Conservation (phyloP, 2,797 vertebrate species). For the Neosalanx taihuensis region DNA sequence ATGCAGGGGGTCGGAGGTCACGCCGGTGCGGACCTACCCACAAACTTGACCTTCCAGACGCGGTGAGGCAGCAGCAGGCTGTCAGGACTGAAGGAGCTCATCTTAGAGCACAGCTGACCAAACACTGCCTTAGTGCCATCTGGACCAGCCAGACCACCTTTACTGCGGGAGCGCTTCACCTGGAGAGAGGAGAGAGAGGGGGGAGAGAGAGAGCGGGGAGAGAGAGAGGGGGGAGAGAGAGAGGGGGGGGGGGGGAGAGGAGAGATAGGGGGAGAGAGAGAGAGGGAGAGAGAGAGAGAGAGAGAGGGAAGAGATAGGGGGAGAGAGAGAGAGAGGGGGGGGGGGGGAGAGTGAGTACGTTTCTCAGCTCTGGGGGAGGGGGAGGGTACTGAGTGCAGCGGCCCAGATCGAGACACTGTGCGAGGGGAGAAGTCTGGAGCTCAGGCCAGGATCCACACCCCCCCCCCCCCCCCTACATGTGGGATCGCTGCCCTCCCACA, state of each 20-base stretch:
- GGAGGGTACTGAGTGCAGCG: slow-evolving; percentile 10
- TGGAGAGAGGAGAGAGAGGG: slow-evolving; percentile 46
- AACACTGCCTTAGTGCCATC: slow-evolving; percentile 99
- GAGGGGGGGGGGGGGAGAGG: not conserved
- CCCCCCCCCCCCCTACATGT: not conserved
- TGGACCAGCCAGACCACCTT: slow-evolving; percentile 96
- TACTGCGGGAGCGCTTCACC: slow-evolving; percentile 99
- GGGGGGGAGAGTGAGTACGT: not conserved
- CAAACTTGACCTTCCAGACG: slow-evolving; percentile 99
- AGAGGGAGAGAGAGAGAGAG: not conserved
- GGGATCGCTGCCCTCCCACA: slow-evolving; percentile 16
- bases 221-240: not conserved
- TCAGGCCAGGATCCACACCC: slow-evolving; percentile 19
- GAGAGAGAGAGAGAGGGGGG: not conserved
- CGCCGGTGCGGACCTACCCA: slow-evolving; percentile 72
- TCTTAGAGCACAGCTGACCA: slow-evolving; percentile 98
- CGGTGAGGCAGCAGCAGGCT: slow-evolving; percentile 95
- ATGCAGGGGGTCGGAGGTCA: not conserved
- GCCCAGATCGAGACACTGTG: slow-evolving; percentile 5
- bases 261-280: not conserved
- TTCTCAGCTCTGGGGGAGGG: not conserved
- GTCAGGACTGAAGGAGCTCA: slow-evolving; percentile 96
- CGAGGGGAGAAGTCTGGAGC: slow-evolving; percentile 28
- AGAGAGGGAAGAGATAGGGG: not conserved
- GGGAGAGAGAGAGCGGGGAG: not conserved